phyloP scores from a whole-genome alignment of 2,888 invertebrate genomes.

The Sericinus montela region DNA sequence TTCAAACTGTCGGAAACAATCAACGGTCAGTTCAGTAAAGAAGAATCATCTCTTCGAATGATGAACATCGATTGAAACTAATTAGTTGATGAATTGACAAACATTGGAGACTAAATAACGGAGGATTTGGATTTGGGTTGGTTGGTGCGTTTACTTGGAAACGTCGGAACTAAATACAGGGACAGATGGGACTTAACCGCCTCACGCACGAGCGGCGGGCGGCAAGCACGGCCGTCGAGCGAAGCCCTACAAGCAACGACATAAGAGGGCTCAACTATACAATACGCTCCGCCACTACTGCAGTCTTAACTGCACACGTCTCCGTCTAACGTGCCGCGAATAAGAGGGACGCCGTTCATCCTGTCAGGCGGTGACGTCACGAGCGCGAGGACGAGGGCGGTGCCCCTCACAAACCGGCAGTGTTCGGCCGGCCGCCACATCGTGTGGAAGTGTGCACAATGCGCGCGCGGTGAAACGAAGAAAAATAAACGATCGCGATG shows the following conservation, averaged over 20 bases:
- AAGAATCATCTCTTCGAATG: too few species aligned
- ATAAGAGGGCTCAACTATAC: constrained; percentile 33
- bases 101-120: background rate
- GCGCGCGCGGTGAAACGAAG: constrained; percentile 68
- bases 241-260: constrained; percentile 34
- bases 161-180: background rate
- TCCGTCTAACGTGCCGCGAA: constrained; percentile 11
- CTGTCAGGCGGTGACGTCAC: constrained; percentile 59
- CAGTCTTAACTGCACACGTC: constrained; percentile 26
- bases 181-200: background rate
- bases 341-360: constrained; percentile 24
- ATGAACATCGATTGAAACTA: background rate
- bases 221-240: constrained; percentile 7
- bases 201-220: background rate
- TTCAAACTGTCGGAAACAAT: background rate
- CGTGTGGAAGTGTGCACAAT: constrained; percentile 57
- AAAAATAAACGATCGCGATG: constrained; percentile 74
- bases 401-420: constrained; percentile 37
- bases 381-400: constrained; percentile 37
- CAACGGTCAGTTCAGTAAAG: too few species aligned
- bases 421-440: constrained; percentile 60
- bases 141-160: background rate
- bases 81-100: background rate
- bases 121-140: background rate
- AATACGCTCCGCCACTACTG: constrained; percentile 34